Base-by-base conservation (phyloP, 2,113 vertebrate species). In the Neolamprologus tretocephalus region DNA sequence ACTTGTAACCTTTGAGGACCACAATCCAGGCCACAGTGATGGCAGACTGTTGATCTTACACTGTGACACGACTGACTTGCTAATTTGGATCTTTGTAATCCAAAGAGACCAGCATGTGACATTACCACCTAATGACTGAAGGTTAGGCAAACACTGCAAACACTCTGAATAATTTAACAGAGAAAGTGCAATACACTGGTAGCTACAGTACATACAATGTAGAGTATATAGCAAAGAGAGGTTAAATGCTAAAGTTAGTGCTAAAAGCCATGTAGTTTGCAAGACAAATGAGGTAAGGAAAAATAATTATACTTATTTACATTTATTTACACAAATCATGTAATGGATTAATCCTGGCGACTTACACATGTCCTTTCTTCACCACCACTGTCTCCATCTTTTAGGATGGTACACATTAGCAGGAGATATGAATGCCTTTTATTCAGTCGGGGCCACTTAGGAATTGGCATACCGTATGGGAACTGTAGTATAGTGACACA, bases 11-110 rank as follows among this genome's bases (percentile, higher is more conserved):
- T 80, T 81, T 85, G 37, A 66, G n/a, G 53, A 26, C 63, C 57
- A 58, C 68, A 45, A 90, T 82, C 53, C 13, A 51, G 8, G 54
- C 13, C 82, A 81, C 3, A 4, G 8, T 45, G 79, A 45, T 80
- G 63, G 19, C 21, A 17, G 40, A 79, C 49, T 45, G 61, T 81
- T 88, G 88, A 87, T 86, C 86, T 66, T 47, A 33, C n/a, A 28
- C 21, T 83, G 85, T 75, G 51, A 9, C 55, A 79, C 33, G 80
- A 88, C 7, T 85, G 55, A 82, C 71, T 86, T 8, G 4, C 49
- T 91, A 86, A 89, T 91, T 87, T 87, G 82, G 84, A 88, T 91
- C 53, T 82, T 53, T 28, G 81, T 89, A 92, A 93, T 86, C 89
- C 89, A 86, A 80, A 87, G 63, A 87, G 73, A 84, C 90, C 84